A percentile compares a stretch with the other conserved stretches of the same genome.
Conservation (phyloP, 1,140 invertebrate genomes). For the Tetramorium simillimum region DNA sequence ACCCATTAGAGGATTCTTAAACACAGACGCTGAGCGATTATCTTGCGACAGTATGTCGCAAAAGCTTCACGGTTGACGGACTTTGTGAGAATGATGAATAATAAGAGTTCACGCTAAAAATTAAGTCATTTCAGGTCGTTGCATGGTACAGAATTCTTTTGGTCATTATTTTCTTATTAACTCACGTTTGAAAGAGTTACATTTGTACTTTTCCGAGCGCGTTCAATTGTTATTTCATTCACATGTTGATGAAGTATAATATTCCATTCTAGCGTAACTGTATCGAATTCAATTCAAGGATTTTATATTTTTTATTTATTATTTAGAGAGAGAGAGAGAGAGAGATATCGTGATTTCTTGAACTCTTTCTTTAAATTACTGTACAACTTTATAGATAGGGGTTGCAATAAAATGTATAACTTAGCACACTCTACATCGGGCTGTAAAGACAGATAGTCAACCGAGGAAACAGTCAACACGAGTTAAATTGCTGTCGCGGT, state of each 20-base stretch:
- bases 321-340: too few relatives aligned
- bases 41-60: not conserved
- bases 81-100: constrained; percentile 18
- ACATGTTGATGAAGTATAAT: not conserved
- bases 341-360: not conserved
- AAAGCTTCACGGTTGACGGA: constrained; percentile 20
- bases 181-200: not conserved
- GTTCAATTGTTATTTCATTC: not conserved
- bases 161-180: not conserved
- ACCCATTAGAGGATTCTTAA: not conserved
- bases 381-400: not conserved
- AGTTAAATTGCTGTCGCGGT: constrained; percentile 55
- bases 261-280: not conserved
- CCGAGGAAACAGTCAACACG: not conserved
- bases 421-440: not conserved
- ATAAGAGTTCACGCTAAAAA: constrained; percentile 1
- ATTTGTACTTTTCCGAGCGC: not conserved
- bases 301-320: not conserved
- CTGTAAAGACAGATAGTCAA: not conserved
- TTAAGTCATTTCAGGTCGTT: constrained; percentile 14
- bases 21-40: not conserved
- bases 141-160: constrained; percentile 4
- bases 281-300: not conserved
- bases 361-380: not conserved
- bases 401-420: not conserved